These are phyloP conservation scores for Matsumyia berberina DNA, from an alignment of 2,888 invertebrate species.

Conservation along the genomic window DNA sequence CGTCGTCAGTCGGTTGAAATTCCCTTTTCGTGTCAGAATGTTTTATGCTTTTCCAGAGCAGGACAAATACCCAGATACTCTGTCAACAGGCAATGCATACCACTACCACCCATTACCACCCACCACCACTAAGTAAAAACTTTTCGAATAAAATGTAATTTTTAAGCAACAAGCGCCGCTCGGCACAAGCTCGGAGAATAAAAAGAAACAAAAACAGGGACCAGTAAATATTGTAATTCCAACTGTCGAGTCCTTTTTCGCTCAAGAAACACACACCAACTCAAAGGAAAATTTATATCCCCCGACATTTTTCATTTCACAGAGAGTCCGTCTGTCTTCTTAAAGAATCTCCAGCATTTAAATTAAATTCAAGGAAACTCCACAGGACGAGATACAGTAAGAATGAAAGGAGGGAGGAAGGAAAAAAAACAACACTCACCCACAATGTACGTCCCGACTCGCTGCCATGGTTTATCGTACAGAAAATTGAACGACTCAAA, in stretches of 20 bases:
- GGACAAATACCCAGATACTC: constrained; percentile 3
- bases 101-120: neutral
- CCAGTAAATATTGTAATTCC: constrained; percentile 33
- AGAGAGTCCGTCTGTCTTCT: constrained; percentile 20
- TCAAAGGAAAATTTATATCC: constrained; percentile 18
- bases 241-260: constrained; percentile 27
- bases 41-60: neutral
- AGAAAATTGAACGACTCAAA: constrained; percentile 93
- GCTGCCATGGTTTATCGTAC: constrained; percentile 93
- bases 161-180: constrained; percentile 30
- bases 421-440: constrained; percentile 85
- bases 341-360: constrained; percentile 51
- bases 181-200: neutral
- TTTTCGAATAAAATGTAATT: constrained; percentile 52
- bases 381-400: neutral
- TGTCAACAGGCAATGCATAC: constrained; percentile 6
- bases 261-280: constrained; percentile 1
- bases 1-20: neutral
- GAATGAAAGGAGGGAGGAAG: neutral
- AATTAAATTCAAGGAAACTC: constrained; percentile 33
- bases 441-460: constrained; percentile 91
- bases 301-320: constrained; percentile 47
- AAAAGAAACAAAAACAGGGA: constrained; percentile 1
- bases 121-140: constrained; percentile 12
- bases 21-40: constrained; percentile 7